Base-by-base conservation (phyloP, 1,140 invertebrate genomes). In the Helicoverpa armigera region DNA sequence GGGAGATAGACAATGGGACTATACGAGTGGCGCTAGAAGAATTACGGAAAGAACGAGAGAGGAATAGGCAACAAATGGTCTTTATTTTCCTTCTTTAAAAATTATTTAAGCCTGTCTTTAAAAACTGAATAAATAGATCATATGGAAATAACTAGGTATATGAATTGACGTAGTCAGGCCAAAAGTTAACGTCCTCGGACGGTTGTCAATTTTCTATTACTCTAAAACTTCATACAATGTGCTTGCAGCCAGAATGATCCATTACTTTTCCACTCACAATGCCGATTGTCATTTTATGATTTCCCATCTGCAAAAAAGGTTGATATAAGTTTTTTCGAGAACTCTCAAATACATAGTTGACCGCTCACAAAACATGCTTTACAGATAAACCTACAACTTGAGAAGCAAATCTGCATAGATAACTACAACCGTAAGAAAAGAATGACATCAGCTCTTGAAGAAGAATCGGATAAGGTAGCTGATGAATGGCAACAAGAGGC, bases 11-110 rank as follows among this genome's bases (percentile, higher is more conserved):
- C 63, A 81, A 88, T 56, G 81, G 67, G 7, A 81, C 80, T 12
- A 94, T 93, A 77, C 78, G 77, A 77, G 79, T 69, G 5, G 92
- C 93, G 1, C 70, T 90, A 14, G 86, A 91, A 63, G 88, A 92
- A 23, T 76, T 93, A 23, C 70, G 74, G 31, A 84, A 48, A 43
- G 92, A 93, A 70, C 86, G 72, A 60, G 82, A 83, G 29, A 81
- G 56, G 7, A 88, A 88, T 80, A 82, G 83, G 12, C 82, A 84
- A 63, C 70, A 90, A 75, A 92, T 92, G 50, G 92, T 94, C 83
- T 85, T 73, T 29, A 0, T 56, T 11, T 4, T 14, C 23, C 7
- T 61, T 11, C 2, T 51, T n/a, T 16, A 14, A 1, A 48, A 9
- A n/a, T 56, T 7, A 56, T 18, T 16, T 56, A 18, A 56, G 54